Percentiles rank a stretch among this genome's conserved stretches.
phyloP scores from a whole-genome alignment of 2,888 invertebrate species.

The Nemotelus pantherinus region DNA sequence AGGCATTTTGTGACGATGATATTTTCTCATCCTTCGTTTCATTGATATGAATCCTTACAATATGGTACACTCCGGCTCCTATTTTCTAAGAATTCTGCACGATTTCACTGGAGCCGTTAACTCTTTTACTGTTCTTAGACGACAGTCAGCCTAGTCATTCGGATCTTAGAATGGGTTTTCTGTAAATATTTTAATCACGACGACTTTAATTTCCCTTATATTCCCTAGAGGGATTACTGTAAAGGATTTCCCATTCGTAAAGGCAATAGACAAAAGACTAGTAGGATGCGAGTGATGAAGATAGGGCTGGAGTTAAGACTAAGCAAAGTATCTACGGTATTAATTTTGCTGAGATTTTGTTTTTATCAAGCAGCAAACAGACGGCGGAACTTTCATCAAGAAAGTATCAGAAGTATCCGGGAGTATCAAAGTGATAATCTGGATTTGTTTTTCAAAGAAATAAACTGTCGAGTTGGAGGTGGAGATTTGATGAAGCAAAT shows the following conservation, averaged over 20 bases:
- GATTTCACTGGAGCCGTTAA: slow-evolving; percentile 11
- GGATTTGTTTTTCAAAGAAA: too few relatives aligned
- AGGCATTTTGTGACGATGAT: neutral
- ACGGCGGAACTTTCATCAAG: neutral
- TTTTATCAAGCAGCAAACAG: neutral
- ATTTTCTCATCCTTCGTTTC: slow-evolving; percentile 1
- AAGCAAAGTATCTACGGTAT: neutral
- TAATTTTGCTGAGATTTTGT: slow-evolving; percentile 1
- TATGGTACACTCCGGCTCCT: neutral
- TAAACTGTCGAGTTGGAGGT: too few relatives aligned
- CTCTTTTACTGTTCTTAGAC: neutral
- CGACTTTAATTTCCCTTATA: slow-evolving; percentile 17
- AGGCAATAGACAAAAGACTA: slow-evolving; percentile 5
- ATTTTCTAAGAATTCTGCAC: neutral
- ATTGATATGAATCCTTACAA: neutral
- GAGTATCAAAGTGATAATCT: too few relatives aligned
- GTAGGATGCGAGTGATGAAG: neutral
- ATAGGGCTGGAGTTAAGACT: neutral
- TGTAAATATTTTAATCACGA: neutral
- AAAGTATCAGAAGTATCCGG: neutral
- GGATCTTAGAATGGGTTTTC: too few relatives aligned
- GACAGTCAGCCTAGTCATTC: too few relatives aligned
- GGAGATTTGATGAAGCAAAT: too few relatives aligned
- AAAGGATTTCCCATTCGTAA: neutral
- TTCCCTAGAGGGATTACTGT: neutral